phyloP scores from a whole-genome alignment of 1,140 invertebrate species.

The Ylistrum balloti region DNA sequence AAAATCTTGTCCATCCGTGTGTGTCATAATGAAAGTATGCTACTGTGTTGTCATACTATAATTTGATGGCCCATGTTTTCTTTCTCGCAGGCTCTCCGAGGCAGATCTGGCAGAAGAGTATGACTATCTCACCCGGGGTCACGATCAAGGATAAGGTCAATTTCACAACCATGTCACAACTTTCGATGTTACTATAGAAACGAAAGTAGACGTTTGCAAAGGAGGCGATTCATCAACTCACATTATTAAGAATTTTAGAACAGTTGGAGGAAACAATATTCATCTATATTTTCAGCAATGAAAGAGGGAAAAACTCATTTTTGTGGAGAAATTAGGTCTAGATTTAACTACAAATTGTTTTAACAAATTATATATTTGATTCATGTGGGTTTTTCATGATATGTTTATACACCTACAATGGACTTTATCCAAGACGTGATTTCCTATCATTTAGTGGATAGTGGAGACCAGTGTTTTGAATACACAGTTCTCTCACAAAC shows the following conservation, averaged over 20 bases:
- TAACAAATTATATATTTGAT: background rate
- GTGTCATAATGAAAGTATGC: no score
- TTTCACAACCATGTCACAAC: background rate
- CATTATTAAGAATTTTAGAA: background rate
- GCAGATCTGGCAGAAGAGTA: constrained; percentile 19
- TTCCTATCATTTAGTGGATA: no score
- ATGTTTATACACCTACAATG: background rate
- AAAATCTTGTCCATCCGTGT: no score
- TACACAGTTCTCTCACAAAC: background rate
- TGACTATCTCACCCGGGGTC: background rate
- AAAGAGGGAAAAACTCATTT: background rate
- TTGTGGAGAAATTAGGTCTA: background rate
- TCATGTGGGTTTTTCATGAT: background rate
- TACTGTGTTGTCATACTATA: no score
- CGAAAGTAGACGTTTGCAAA: background rate
- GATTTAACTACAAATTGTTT: background rate
- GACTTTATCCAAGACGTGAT: background rate
- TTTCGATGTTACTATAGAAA: constrained; percentile 34
- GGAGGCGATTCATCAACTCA: background rate
- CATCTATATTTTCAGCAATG: background rate
- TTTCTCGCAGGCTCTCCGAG: constrained; percentile 35
- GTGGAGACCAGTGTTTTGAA: background rate
- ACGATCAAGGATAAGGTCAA: constrained; percentile 27
- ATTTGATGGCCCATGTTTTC: no score
- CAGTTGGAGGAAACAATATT: background rate